Conservation (phyloP, 2,113 vertebrate genomes). For the Theristicus caerulescens region DNA sequence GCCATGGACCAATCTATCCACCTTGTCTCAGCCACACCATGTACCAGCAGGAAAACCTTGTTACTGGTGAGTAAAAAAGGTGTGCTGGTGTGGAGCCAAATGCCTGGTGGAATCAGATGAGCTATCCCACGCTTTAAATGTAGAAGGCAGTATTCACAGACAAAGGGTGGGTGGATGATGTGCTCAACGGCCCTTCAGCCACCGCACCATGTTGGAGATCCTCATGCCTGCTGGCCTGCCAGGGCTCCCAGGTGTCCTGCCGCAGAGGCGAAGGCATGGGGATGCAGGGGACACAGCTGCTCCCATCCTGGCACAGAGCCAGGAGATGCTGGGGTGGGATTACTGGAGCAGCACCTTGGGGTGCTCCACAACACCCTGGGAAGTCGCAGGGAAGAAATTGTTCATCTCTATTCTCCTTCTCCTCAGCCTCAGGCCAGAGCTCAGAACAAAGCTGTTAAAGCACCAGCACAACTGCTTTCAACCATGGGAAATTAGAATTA, state of each 20-base stretch:
- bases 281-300: accelerated
- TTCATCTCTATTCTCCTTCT: background rate
- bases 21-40: background rate
- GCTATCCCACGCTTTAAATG: background rate
- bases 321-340: background rate
- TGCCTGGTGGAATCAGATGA: background rate
- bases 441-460: background rate
- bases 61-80: background rate
- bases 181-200: background rate
- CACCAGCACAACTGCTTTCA: background rate
- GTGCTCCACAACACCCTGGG: no score
- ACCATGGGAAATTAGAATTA: background rate
- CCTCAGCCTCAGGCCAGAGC: background rate
- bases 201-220: accelerated
- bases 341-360: background rate
- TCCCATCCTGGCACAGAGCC: background rate
- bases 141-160: background rate
- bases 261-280: background rate
- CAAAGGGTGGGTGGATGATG: background rate
- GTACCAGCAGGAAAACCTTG: background rate
- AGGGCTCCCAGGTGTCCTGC: background rate
- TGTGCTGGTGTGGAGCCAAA: background rate
- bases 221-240: accelerated
- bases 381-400: accelerated
- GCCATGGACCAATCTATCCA: background rate